These are phyloP conservation scores for Tauraco hartlaubi DNA, from an alignment of 2,797 vertebrate genomes.

Conservation along the genomic window DNA sequence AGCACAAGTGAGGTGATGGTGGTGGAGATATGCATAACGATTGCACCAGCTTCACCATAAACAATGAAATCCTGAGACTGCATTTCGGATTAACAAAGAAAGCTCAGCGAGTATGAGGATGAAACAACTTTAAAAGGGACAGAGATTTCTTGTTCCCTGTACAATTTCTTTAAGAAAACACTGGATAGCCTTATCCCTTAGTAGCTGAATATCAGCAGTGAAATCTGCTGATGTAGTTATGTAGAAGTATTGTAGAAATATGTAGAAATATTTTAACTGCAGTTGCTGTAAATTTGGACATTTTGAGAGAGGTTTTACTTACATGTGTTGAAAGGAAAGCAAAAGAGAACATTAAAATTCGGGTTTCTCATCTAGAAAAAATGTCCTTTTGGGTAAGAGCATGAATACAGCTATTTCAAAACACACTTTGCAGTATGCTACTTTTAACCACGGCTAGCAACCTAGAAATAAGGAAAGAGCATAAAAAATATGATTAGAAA, in stretches of 20 bases:
- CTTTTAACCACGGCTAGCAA: neutral
- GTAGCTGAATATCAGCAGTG: neutral
- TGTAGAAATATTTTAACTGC: neutral
- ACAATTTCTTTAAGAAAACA: neutral
- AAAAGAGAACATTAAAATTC: neutral
- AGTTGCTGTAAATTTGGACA: neutral
- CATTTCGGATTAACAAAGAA: neutral
- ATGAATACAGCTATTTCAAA: neutral
- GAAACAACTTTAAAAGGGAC: neutral
- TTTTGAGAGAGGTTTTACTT: neutral
- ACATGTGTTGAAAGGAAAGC: constrained; percentile 12
- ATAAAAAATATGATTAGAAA: neutral
- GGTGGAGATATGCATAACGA: neutral
- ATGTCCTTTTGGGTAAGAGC: neutral
- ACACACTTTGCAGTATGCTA: neutral
- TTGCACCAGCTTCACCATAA: neutral
- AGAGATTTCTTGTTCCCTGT: neutral
- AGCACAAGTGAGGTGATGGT: neutral
- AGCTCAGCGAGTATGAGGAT: neutral
- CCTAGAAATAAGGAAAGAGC: neutral
- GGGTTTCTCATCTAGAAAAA: constrained; percentile 9
- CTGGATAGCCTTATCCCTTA: neutral
- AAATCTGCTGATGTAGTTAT: neutral
- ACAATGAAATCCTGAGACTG: neutral
- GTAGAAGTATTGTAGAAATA: neutral